Evolutionary conservation across 2,797 vertebrate species (phyloP).

Genomic region (Dermochelys coriacea): DNA sequence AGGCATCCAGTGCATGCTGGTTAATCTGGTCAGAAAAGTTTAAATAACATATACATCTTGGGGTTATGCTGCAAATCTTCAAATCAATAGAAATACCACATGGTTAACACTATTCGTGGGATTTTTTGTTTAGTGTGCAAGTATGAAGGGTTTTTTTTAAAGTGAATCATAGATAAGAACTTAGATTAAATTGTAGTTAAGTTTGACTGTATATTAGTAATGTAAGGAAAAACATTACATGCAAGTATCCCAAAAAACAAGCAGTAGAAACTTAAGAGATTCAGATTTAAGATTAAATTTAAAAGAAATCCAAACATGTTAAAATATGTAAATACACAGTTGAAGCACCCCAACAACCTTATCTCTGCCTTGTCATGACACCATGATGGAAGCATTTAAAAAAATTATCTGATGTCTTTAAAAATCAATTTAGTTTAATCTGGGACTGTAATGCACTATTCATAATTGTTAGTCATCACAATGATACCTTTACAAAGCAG

Average conservation of each 20-base stretch:
- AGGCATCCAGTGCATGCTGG: background rate
- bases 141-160: background rate
- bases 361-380: background rate
- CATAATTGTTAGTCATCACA: background rate
- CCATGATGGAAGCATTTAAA: background rate
- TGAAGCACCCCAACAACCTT: background rate
- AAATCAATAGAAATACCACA: background rate
- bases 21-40: background rate
- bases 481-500: background rate
- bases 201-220: background rate
- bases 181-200: background rate
- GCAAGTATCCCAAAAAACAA: background rate
- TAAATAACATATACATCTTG: background rate
- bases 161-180: background rate
- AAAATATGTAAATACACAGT: background rate
- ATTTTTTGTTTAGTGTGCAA: background rate
- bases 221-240: background rate
- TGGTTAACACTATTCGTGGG: background rate
- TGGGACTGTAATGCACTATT: background rate
- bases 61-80: background rate
- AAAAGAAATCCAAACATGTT: background rate
- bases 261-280: too few relatives aligned
- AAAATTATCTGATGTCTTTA: background rate
- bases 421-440: background rate
- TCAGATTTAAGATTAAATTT: background rate